These are phyloP conservation scores for Allygus modestus DNA, from an alignment of 2,888 invertebrate species.

Conservation along the genomic window DNA sequence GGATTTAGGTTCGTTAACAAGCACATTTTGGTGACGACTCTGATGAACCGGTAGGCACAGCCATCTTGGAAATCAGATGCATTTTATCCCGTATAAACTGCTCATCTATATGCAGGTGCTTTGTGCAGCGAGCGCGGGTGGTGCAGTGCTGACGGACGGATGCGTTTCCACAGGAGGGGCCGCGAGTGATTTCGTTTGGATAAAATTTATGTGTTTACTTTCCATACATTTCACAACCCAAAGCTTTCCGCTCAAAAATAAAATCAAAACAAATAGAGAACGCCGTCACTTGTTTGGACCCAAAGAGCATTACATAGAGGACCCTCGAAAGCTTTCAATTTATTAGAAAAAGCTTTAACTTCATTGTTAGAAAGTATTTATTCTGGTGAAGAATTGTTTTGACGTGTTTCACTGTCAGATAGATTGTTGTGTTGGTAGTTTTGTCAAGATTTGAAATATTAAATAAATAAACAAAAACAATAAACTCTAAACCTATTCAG, in stretches of 20 bases:
- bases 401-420: slow-evolving; percentile 9
- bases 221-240: slow-evolving; percentile 60
- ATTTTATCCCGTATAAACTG: slow-evolving; percentile 48
- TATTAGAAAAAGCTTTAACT: slow-evolving; percentile 53
- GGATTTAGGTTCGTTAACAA: no score
- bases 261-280: slow-evolving; percentile 58
- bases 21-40: not conserved
- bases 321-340: slow-evolving; percentile 55
- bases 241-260: slow-evolving; percentile 59
- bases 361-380: slow-evolving; percentile 56
- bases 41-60: not conserved
- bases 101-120: slow-evolving; percentile 58
- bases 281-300: slow-evolving; percentile 50
- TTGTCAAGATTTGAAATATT: no score
- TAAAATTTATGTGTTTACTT: slow-evolving; percentile 60
- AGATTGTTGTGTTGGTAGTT: not conserved
- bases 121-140: slow-evolving; percentile 18
- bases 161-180: slow-evolving; percentile 26
- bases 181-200: slow-evolving; percentile 55
- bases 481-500: no score
- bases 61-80: slow-evolving; percentile 55
- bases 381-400: slow-evolving; percentile 26
- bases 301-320: slow-evolving; percentile 54
- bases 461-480: no score
- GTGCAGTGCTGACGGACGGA: slow-evolving; percentile 42